Percentiles rank a stretch among this genome's conserved stretches.
phyloP scores from a whole-genome alignment of 2,113 vertebrate species.

The Pipa parva region DNA sequence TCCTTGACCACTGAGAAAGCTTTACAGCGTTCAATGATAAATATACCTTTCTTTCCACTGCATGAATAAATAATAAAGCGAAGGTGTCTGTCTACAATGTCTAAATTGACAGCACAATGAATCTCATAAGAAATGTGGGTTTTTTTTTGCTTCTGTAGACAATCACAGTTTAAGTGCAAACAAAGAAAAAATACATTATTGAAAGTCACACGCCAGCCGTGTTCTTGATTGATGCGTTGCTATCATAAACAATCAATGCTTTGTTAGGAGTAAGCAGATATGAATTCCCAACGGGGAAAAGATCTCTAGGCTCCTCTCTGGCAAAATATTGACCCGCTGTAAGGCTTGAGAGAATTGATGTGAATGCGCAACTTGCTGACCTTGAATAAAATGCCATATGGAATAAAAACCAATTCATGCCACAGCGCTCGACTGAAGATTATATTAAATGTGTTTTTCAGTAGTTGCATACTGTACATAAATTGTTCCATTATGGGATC shows the following conservation, averaged over 20 bases:
- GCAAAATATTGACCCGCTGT: constrained; percentile 15
- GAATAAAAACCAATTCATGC: not conserved
- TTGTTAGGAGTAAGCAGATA: constrained; percentile 21
- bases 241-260: constrained; percentile 18
- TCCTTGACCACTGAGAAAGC: too few species aligned
- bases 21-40: too few species aligned
- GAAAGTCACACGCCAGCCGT: not conserved
- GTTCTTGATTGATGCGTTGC: not conserved
- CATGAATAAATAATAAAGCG: not conserved
- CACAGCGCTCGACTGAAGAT: not conserved
- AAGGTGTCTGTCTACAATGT: not conserved
- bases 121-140: not conserved
- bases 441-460: not conserved
- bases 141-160: not conserved
- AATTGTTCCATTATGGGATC: too few species aligned
- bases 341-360: constrained; percentile 9
- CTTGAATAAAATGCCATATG: not conserved
- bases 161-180: not conserved
- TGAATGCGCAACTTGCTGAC: not conserved
- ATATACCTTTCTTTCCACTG: not conserved
- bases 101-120: not conserved
- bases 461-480: not conserved
- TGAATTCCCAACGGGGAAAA: constrained; percentile 2
- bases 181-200: not conserved
- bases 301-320: not conserved